A percentile compares a stretch with the other conserved stretches of the same genome.
Conservation (phyloP, 2,113 vertebrate species). For the Syrrhaptes paradoxus region DNA sequence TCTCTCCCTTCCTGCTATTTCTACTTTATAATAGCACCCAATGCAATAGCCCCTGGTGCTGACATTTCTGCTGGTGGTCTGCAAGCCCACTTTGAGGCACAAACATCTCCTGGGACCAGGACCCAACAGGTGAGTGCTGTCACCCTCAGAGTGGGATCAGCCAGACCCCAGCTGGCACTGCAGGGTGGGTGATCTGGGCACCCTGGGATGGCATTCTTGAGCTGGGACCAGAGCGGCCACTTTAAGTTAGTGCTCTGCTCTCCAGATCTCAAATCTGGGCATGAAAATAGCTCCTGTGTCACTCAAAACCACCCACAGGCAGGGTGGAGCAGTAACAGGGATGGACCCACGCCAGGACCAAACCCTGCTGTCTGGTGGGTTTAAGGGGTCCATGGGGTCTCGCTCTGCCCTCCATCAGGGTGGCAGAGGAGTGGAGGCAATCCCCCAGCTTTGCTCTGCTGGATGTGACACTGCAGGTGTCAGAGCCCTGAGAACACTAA, state of each 20-base stretch:
- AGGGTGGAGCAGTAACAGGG: background rate
- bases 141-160: background rate
- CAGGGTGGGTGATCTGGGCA: background rate
- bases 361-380: background rate
- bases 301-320: background rate
- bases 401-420: rapidly evolving
- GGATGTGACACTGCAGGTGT: background rate
- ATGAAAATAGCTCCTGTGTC: background rate
- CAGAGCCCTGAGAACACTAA: background rate
- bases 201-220: background rate
- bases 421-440: background rate
- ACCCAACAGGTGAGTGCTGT: background rate
- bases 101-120: background rate
- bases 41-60: rapidly evolving
- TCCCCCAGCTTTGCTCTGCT: background rate
- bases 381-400: background rate
- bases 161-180: background rate
- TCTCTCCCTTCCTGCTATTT: background rate
- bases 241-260: background rate
- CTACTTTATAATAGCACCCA: background rate
- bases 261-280: background rate
- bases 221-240: background rate
- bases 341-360: background rate
- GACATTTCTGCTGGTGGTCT: background rate
- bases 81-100: background rate